Evolutionary conservation across 35 echinoderm and acorn worm species (phyloP).

Genomic region (Diadema setosum): DNA sequence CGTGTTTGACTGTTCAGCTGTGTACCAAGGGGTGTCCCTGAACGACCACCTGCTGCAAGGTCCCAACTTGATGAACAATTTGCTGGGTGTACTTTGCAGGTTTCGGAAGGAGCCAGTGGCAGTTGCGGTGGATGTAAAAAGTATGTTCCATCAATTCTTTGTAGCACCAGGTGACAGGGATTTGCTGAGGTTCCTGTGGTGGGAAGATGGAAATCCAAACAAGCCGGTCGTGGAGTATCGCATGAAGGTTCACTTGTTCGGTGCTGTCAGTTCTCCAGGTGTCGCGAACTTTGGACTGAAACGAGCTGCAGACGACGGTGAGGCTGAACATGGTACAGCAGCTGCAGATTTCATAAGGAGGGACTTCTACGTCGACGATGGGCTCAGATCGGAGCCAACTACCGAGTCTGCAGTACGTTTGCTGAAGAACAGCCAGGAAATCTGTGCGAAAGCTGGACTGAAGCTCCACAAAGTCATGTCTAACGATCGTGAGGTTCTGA

Average conservation of each 20-base stretch:
- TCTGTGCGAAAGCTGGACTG: slow-evolving; percentile 11
- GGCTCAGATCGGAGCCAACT: slow-evolving; percentile 35
- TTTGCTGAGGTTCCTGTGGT: slow-evolving; percentile 15
- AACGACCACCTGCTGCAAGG: slow-evolving; percentile 27
- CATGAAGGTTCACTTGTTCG: slow-evolving; percentile 19
- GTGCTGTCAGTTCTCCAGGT: background rate
- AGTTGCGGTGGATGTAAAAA: slow-evolving; percentile 9
- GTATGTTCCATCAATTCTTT: slow-evolving; percentile 35
- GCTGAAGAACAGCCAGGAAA: background rate
- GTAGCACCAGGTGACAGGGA: background rate
- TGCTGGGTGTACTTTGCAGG: slow-evolving; percentile 45
- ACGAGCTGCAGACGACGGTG: slow-evolving; percentile 14
- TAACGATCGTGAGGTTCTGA: slow-evolving; percentile 46
- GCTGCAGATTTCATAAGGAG: slow-evolving; percentile 25
- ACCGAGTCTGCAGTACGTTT: slow-evolving; percentile 23
- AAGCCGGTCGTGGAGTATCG: background rate
- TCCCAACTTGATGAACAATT: slow-evolving; percentile 11
- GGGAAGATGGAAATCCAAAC: background rate
- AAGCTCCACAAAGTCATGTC: slow-evolving; percentile 60
- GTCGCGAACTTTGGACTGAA: slow-evolving; percentile 9
- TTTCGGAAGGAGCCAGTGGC: slow-evolving; percentile 31
- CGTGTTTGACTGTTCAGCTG: no score
- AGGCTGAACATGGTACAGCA: slow-evolving; percentile 23
- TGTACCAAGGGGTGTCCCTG: slow-evolving; percentile 27
- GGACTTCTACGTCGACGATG: slow-evolving; percentile 86